Percentiles rank a stretch among this genome's conserved stretches.
Evolutionary conservation across 2,888 invertebrate species (phyloP).

Genomic region (Trisateles emortualis): DNA sequence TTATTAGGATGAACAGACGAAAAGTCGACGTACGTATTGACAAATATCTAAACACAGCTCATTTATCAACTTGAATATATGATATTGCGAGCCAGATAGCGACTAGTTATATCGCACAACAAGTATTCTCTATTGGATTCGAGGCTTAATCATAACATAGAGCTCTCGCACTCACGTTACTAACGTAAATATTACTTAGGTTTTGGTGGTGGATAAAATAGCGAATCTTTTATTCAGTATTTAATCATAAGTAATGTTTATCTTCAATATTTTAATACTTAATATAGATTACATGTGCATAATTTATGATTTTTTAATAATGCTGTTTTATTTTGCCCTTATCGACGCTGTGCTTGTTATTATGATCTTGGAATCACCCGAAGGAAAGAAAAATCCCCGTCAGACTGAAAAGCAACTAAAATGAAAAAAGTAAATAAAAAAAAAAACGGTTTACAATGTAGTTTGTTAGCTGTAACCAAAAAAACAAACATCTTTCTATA

Average conservation of each 20-base stretch:
- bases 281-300: constrained; percentile 65
- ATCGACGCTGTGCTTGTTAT: no score
- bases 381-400: no score
- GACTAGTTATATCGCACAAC: constrained; percentile 1
- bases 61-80: no score
- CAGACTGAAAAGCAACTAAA: no score
- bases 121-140: constrained; percentile 26
- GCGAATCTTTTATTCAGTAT: constrained; percentile 73
- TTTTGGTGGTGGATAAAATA: constrained; percentile 79
- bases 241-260: constrained; percentile 75
- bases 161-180: constrained; percentile 60
- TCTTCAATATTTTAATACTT: constrained; percentile 70
- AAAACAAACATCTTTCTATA: no score
- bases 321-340: constrained; percentile 59
- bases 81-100: background rate
- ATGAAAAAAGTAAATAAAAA: no score
- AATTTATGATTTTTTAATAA: constrained; percentile 63
- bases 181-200: constrained; percentile 74
- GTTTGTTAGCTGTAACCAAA: no score
- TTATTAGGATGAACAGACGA: no score
- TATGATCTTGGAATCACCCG: no score
- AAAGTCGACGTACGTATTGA: no score
- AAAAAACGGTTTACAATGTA: no score
- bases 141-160: constrained; percentile 37
- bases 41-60: no score